Base-by-base conservation (phyloP, 1,140 invertebrate species). In the Melipona quadrifasciata region DNA sequence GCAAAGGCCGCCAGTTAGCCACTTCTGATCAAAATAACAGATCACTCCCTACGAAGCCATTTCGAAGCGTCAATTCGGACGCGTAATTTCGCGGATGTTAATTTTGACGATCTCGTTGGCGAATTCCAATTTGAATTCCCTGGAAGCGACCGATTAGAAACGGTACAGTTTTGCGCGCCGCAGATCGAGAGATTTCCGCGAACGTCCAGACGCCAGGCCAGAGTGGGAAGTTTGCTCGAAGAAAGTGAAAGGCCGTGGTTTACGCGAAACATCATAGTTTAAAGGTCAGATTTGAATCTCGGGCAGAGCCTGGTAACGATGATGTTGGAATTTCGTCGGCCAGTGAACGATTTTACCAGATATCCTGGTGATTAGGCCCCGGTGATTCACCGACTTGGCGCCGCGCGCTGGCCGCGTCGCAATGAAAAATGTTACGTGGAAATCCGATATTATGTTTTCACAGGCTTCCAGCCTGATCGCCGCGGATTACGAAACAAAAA, bases 401-500 rank as follows among this genome's bases (percentile, higher is more conserved):
- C 21, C 53, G 31, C 8, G 19, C 17, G 10, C 4, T n/a, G 27
- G 73, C 0, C 39, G 16, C 21, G 31, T 27, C 39, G 39, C 65
- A 81, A 81, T 74, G 57, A 55, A 74, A 65, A 82, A 74, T 74
- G 80, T 82, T 82, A 74, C 58, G 11, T 34, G 72, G 31, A 64
- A 81, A 81, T 73, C 58, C 70, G 71, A 82, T 82, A 82, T 65
- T 82, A 27, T n/a, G 39, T 81, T 81, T 65, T 65, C 64, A 68
- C 72, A 68, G 72, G 61, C 12, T 76, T 67, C 61, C 58, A 67
- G 64, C 51, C 19, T 39, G 51, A 8, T 51, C n/a, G 34, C 53
- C 24, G 31, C 24, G 51, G 73, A 82, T 82, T 82, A 82, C 61
- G 39, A 64, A 76, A 65, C 39, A 27, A 57, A 79, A 79, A 79